Evolutionary conservation across 2,888 invertebrate species (phyloP).

Genomic region (Mesorhabditis belari): DNA sequence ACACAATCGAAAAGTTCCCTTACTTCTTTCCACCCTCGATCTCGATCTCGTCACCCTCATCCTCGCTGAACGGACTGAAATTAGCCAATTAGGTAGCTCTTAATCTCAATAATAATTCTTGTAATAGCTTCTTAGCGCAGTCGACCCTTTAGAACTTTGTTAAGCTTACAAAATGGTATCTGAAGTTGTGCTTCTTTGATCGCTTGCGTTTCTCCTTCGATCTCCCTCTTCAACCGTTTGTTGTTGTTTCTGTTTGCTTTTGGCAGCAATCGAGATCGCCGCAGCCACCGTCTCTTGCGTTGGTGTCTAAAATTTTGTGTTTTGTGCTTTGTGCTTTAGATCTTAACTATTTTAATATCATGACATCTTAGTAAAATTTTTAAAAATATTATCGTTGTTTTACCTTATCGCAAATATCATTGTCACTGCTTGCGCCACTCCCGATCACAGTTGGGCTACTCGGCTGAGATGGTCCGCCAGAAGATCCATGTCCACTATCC

Average conservation of each 20-base stretch:
- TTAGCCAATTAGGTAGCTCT: neutral
- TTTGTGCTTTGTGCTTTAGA: too few species aligned
- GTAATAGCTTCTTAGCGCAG: too few species aligned
- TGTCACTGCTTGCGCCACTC: constrained; percentile 1
- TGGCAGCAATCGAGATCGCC: neutral
- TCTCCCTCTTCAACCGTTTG: too few species aligned
- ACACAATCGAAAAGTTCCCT: too few species aligned
- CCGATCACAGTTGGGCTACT: constrained; percentile 1
- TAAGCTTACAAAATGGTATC: neutral
- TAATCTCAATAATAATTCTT: neutral
- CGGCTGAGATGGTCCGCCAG: neutral
- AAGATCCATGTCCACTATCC: neutral
- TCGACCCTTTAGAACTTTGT: too few species aligned
- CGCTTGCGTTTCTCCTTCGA: neutral
- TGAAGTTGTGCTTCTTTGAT: neutral
- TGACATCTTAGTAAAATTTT: too few species aligned
- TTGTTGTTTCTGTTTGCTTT: neutral
- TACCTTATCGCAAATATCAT: neutral
- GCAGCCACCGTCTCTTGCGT: constrained; percentile 12
- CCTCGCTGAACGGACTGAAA: constrained; percentile 31
- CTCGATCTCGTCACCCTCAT: constrained; percentile 18
- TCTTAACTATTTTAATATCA: too few species aligned
- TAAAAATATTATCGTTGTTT: neutral
- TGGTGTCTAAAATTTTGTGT: constrained; percentile 15
- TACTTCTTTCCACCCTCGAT: constrained; percentile 14